phyloP scores from a whole-genome alignment of 2,113 vertebrate species.

The Tetrax tetrax region DNA sequence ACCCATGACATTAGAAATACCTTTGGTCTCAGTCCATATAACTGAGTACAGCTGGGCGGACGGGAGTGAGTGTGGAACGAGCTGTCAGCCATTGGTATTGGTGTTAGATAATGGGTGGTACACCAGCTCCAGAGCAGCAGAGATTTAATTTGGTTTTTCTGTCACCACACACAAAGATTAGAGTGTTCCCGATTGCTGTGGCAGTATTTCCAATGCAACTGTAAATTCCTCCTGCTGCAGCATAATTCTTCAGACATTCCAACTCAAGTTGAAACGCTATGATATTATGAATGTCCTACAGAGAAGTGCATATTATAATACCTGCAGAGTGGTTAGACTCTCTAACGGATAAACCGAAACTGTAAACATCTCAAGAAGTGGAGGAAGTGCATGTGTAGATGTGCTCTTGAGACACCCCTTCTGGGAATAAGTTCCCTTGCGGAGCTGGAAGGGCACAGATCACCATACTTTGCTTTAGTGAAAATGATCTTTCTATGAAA shows the following conservation, averaged over 20 bases:
- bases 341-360: background rate
- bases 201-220: background rate
- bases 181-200: background rate
- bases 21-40: background rate
- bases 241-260: background rate
- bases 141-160: background rate
- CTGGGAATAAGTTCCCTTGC: background rate
- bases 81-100: accelerated
- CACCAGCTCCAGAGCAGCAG: background rate
- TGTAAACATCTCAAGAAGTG: background rate
- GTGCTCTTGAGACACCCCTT: background rate
- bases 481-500: background rate
- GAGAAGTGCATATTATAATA: background rate
- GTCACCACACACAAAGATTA: background rate
- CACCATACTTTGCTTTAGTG: background rate
- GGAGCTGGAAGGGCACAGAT: background rate
- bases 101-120: background rate
- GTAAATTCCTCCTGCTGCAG: background rate
- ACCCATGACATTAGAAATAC: background rate
- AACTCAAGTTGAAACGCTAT: background rate
- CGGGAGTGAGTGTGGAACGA: background rate
- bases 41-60: background rate
- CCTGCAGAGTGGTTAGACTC: background rate
- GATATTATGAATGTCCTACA: background rate
- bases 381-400: background rate